A percentile compares a stretch with the other conserved stretches of the same genome.
phyloP scores from a whole-genome alignment of 92 coral and sea anemone genomes.

The Actinernus sp. region DNA sequence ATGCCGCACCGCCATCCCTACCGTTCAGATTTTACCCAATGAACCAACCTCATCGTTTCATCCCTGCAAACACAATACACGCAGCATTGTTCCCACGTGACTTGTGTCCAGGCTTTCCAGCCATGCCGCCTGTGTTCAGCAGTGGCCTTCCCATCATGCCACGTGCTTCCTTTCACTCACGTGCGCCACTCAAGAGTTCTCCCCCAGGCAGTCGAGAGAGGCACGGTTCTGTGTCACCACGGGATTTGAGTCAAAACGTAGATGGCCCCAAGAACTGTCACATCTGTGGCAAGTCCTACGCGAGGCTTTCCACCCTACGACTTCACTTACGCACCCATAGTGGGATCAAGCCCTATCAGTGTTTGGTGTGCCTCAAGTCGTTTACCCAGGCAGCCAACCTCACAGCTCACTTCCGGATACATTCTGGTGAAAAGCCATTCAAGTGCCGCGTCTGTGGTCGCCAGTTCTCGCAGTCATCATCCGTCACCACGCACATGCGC shows the following conservation, averaged over 20 bases:
- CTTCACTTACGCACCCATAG: constrained; percentile 83
- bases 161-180: constrained; percentile 23
- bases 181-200: constrained; percentile 14
- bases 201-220: background rate
- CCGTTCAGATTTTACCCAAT: constrained; percentile 34
- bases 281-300: constrained; percentile 83
- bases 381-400: constrained; percentile 93
- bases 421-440: constrained; percentile 90
- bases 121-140: constrained; percentile 50
- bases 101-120: constrained; percentile 37
- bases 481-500: constrained; percentile 94
- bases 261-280: constrained; percentile 89
- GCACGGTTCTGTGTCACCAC: constrained; percentile 6
- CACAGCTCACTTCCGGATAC: constrained; percentile 89
- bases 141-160: constrained; percentile 54
- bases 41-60: constrained; percentile 14
- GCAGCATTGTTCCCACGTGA: constrained; percentile 31
- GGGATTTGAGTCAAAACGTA: constrained; percentile 1
- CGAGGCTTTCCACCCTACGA: constrained; percentile 75
- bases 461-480: constrained; percentile 89
- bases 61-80: constrained; percentile 28
- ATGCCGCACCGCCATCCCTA: constrained; percentile 16
- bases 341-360: constrained; percentile 86
- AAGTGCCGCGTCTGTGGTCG: constrained; percentile 83
- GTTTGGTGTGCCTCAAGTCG: constrained; percentile 87